Evolutionary conservation across 2,888 invertebrate genomes (phyloP), one percentile per base, ranked within the genome.

Genomic region (Litoditis marina): DNA sequence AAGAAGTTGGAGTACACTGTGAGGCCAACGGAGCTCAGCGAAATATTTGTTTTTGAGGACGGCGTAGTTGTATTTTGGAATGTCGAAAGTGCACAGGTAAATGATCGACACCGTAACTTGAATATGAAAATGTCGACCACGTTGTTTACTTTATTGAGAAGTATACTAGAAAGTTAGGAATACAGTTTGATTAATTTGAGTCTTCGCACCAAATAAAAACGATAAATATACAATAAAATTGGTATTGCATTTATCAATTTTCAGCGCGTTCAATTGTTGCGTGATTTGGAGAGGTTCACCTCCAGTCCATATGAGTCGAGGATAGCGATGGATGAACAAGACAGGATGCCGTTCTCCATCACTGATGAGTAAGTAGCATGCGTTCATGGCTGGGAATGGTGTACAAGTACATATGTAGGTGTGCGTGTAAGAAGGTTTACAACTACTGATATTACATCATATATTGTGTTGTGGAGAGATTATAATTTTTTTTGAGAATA

Each of bases 41-140:
- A 78, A 46, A 68, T 71, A 27, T 79, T 74, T 52, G 62, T 78
- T 42, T 79, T 79, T 63, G 65, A 64, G 42, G 79, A 79, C 52
- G 80, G 80, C 6, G 80, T 78, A 16, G 70, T 78, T 39, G 78
- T 79, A 19, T 78, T 77, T 56, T 78, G 78, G 79, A 78, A 80
- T 56, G 71, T 78, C 27, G 68, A 69, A 42, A 65, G 64, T 7
- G 63, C 60, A 31, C 65, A 63, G 59, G 69, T 67, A 46, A n/a
- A n/a, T n/a, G n/a, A n/a, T n/a, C n/a, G n/a, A n/a, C n/a, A n/a
- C n/a, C n/a, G n/a, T n/a, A n/a, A n/a, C n/a, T n/a, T n/a, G n/a
- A n/a, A n/a, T n/a, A n/a, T n/a, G n/a, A n/a, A n/a, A n/a, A n/a
- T n/a, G n/a, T n/a, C n/a, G n/a, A n/a, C n/a, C n/a, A n/a, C n/a